Evolutionary conservation across 2,888 invertebrate species (phyloP).

Genomic region (Scrobipalpa costella): DNA sequence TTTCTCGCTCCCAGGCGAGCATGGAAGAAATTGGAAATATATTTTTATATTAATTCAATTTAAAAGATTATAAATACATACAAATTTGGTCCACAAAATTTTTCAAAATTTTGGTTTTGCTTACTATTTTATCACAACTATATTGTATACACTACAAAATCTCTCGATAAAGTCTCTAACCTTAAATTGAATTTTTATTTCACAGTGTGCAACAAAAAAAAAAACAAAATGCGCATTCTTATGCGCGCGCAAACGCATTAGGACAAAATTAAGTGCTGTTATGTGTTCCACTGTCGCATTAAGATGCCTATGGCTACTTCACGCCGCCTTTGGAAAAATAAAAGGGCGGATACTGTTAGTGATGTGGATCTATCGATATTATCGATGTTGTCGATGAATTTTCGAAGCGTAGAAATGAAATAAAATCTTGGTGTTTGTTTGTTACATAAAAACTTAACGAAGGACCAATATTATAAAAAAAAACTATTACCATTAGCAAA

Average conservation of each 20-base stretch:
- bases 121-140: not conserved
- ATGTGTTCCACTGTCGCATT: slow-evolving; percentile 77
- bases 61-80: too few relatives aligned
- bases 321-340: slow-evolving; percentile 62
- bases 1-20: too few relatives aligned
- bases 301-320: slow-evolving; percentile 74
- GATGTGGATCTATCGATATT: slow-evolving; percentile 58
- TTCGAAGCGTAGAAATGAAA: not conserved
- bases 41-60: too few relatives aligned
- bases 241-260: slow-evolving; percentile 67
- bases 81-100: too few relatives aligned
- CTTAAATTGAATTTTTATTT: not conserved
- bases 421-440: not conserved
- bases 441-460: too few relatives aligned
- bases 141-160: not conserved
- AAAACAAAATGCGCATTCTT: slow-evolving; percentile 60
- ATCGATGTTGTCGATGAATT: not conserved
- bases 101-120: not conserved
- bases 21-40: too few relatives aligned
- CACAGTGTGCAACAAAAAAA: slow-evolving; percentile 37
- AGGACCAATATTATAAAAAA: too few relatives aligned
- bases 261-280: slow-evolving; percentile 80
- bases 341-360: slow-evolving; percentile 62
- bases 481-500: too few relatives aligned
- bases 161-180: not conserved